Conservation (phyloP, 2,113 vertebrate species). For the Microcebus griseorufus region DNA sequence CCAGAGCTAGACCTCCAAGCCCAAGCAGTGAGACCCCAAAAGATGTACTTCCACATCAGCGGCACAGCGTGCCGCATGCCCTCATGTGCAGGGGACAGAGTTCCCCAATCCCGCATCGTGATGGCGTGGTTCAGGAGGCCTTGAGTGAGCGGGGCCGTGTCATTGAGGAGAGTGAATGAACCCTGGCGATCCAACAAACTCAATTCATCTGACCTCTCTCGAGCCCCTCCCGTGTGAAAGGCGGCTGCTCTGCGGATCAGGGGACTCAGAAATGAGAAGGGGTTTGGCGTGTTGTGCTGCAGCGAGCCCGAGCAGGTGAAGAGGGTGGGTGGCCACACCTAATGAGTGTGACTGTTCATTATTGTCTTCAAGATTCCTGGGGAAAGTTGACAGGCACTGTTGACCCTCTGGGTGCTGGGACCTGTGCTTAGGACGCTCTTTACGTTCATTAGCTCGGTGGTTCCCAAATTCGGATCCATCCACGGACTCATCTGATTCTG, state of each 20-base stretch:
- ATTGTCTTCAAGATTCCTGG: neutral
- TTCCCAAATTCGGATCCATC: slow-evolving; percentile 54
- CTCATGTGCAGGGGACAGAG: too few species aligned
- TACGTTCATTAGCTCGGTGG: neutral
- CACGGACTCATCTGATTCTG: slow-evolving; percentile 6
- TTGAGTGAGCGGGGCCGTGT: neutral
- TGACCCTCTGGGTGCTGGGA: neutral
- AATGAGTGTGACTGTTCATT: fast-evolving
- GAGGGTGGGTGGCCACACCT: neutral
- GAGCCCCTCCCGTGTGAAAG: neutral
- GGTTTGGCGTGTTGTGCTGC: neutral
- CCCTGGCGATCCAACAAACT: neutral
- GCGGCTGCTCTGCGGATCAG: too few species aligned
- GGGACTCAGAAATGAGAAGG: neutral
- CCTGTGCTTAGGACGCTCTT: neutral
- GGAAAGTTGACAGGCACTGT: fast-evolving
- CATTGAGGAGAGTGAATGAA: neutral
- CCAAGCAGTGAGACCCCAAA: neutral
- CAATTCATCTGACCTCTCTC: neutral
- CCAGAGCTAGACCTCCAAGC: neutral
- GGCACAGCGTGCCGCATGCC: fast-evolving
- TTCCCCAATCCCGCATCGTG: neutral
- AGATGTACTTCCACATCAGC: fast-evolving
- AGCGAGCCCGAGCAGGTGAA: too few species aligned
- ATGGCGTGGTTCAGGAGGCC: neutral